Evolutionary conservation across 2,113 vertebrate genomes (phyloP).

Genomic region (Oreocharis arfaki): DNA sequence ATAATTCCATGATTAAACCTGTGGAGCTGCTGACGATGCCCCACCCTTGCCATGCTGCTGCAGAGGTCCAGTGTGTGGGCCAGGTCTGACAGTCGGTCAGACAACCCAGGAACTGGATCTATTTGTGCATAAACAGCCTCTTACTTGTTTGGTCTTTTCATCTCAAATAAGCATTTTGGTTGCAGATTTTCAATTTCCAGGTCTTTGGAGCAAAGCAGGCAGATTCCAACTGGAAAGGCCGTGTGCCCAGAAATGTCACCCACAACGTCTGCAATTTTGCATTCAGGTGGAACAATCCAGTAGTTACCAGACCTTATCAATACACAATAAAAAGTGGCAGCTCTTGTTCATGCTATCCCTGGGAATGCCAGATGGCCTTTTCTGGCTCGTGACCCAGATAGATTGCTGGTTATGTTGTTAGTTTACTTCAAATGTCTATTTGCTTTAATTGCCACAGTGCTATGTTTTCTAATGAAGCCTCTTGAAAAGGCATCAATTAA

Average conservation of each 20-base stretch:
- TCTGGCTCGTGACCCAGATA: slow-evolving; percentile 26
- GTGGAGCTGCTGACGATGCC: neutral
- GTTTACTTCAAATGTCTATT: slow-evolving; percentile 12
- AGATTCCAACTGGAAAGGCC: neutral
- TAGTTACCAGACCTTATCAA: slow-evolving; percentile 22
- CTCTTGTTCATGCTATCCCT: neutral
- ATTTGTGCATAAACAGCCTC: neutral
- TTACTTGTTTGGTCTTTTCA: fast-evolving
- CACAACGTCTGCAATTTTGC: neutral
- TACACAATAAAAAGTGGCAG: slow-evolving; percentile 24
- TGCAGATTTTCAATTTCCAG: neutral
- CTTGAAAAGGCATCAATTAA: neutral
- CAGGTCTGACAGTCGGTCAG: neutral
- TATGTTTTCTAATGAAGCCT: neutral
- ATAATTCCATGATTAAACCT: neutral
- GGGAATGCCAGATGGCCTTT: slow-evolving; percentile 47
- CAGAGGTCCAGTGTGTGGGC: fast-evolving
- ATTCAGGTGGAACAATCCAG: neutral
- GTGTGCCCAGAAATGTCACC: neutral
- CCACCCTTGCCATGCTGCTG: neutral
- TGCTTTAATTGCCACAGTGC: neutral
- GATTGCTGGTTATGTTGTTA: slow-evolving; percentile 26
- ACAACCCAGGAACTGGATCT: neutral
- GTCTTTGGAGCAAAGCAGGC: neutral
- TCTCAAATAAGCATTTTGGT: neutral